These are phyloP conservation scores for Taenioides sp. DNA, from an alignment of 2,797 vertebrate species.

Conservation along the genomic window DNA sequence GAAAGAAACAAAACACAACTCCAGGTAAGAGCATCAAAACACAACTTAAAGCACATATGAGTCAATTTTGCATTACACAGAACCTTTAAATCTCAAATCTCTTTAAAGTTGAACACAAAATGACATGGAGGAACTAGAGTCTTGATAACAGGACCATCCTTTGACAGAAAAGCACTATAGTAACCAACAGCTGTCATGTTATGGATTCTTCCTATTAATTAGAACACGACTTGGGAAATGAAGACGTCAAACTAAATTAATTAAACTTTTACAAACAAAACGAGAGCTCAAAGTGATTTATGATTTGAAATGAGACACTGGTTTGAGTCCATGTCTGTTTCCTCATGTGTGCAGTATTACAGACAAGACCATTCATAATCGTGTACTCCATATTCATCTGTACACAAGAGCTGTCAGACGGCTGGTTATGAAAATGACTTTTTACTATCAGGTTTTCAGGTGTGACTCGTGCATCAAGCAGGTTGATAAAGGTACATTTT, in stretches of 20 bases:
- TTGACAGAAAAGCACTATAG: background rate
- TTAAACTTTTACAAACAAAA: background rate
- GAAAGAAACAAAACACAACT: too few species aligned
- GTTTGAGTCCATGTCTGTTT: background rate
- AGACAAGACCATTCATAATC: background rate
- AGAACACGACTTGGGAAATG: background rate
- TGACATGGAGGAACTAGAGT: too few species aligned
- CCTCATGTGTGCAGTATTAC: background rate
- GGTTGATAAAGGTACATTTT: background rate
- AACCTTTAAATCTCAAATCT: too few species aligned
- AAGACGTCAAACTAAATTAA: background rate
- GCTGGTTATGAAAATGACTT: slow-evolving; percentile 9
- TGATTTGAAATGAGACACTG: background rate
- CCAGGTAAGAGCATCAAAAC: too few species aligned
- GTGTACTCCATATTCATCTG: too few species aligned
- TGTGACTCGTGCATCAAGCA: slow-evolving; percentile 5
- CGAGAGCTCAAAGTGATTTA: background rate
- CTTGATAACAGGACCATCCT: too few species aligned
- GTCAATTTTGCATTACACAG: too few species aligned
- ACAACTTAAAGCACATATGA: too few species aligned
- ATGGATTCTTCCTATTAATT: background rate
- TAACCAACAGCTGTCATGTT: background rate
- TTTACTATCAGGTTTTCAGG: slow-evolving; percentile 17
- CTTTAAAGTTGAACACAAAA: too few species aligned
- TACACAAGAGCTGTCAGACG: slow-evolving; percentile 3